These are phyloP conservation scores for Thryonomys swinderianus DNA, from an alignment of 2,113 vertebrate species.

Conservation along the genomic window DNA sequence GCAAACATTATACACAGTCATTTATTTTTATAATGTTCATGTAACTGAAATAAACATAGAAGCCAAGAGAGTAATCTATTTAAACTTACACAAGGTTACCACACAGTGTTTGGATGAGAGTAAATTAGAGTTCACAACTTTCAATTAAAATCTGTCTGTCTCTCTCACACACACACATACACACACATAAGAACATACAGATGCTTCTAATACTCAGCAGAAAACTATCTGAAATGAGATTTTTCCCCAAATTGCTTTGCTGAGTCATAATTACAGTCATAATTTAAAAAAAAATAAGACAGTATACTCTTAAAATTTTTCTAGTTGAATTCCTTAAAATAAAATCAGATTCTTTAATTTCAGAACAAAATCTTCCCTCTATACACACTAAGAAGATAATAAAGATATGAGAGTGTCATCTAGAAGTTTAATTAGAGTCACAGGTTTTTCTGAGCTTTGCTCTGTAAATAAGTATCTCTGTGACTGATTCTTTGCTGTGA, in stretches of 20 bases:
- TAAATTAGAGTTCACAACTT: background rate
- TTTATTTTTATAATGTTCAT: slow-evolving; percentile 18
- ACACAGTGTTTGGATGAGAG: background rate
- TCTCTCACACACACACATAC: background rate
- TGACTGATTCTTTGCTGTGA: background rate
- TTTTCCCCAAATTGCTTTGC: background rate
- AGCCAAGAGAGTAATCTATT: slow-evolving; percentile 23
- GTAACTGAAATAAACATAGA: slow-evolving; percentile 30
- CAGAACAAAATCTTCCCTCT: background rate
- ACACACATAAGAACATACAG: background rate
- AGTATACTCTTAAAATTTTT: background rate
- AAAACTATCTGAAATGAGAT: background rate
- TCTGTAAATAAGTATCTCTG: background rate
- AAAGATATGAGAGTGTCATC: background rate
- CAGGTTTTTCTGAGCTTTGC: background rate
- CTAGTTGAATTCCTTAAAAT: background rate
- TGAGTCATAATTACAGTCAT: background rate
- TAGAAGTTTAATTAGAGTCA: background rate
- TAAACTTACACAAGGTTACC: slow-evolving; percentile 5
- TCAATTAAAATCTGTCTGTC: background rate
- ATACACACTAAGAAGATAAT: background rate
- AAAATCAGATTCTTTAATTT: background rate
- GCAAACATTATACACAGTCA: background rate
- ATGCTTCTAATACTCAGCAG: too few relatives aligned
- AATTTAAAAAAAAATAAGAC: background rate